These are phyloP conservation scores for Polietes domitor DNA, from an alignment of 2,888 invertebrate species.

Conservation along the genomic window DNA sequence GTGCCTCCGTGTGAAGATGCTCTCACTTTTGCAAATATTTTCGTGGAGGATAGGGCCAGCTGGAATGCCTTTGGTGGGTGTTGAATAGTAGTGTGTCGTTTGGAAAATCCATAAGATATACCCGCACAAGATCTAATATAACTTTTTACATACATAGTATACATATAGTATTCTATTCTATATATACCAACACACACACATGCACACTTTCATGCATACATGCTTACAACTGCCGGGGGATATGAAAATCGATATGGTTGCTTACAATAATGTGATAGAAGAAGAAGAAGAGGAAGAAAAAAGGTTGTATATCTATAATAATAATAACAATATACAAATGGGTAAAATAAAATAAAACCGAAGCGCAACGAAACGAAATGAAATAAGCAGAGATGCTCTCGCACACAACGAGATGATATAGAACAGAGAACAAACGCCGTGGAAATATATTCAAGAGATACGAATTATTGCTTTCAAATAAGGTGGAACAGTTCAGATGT, in stretches of 20 bases:
- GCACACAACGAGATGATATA: background rate
- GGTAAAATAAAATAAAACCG: constrained; percentile 47
- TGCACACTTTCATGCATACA: background rate
- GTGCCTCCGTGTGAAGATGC: background rate
- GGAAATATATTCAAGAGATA: background rate
- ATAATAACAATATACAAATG: constrained; percentile 56
- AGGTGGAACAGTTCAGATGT: constrained; percentile 53
- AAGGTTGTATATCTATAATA: too few relatives aligned
- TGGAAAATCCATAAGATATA: constrained; percentile 7
- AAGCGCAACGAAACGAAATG: too few relatives aligned
- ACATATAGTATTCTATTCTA: background rate
- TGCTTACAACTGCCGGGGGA: constrained; percentile 57
- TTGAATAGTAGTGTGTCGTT: constrained; percentile 2
- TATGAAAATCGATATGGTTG: constrained; percentile 66
- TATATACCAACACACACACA: background rate
- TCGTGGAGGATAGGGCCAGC: background rate
- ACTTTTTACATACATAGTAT: constrained; percentile 19
- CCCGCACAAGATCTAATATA: constrained; percentile 48
- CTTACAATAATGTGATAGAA: constrained; percentile 60
- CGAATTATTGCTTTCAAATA: constrained; percentile 59
- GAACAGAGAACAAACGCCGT: background rate
- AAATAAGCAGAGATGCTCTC: background rate
- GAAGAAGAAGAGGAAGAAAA: background rate
- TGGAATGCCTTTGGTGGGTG: background rate
- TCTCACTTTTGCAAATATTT: background rate